A percentile compares a stretch with the other conserved stretches of the same genome.
Evolutionary conservation across 2,888 invertebrate genomes (phyloP).

Genomic region (Fragum sueziense): DNA sequence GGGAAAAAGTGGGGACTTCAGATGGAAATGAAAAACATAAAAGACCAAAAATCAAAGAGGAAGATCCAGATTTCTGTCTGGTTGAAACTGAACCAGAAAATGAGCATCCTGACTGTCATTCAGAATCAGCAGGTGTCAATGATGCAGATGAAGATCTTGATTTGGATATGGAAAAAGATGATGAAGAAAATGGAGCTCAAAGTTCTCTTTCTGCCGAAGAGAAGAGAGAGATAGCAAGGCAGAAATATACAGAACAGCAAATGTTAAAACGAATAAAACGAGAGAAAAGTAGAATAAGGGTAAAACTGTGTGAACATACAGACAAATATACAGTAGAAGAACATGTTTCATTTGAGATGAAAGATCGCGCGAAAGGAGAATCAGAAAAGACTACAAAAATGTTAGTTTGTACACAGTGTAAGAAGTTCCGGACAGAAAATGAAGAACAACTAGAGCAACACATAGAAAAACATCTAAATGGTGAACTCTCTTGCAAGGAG

Average conservation of each 20-base stretch:
- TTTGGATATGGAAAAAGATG: too few relatives aligned
- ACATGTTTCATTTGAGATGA: slow-evolving; percentile 3
- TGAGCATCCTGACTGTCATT: too few relatives aligned
- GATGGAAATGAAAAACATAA: neutral
- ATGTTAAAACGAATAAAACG: neutral
- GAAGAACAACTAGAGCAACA: slow-evolving; percentile 20
- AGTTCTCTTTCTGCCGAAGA: too few relatives aligned
- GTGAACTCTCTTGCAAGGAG: slow-evolving; percentile 10
- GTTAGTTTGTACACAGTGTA: slow-evolving; percentile 23
- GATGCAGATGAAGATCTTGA: too few relatives aligned
- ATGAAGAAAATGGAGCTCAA: too few relatives aligned
- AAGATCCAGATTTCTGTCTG: too few relatives aligned
- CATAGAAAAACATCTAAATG: slow-evolving; percentile 31
- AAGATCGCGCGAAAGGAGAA: slow-evolving; percentile 12
- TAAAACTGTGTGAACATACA: slow-evolving; percentile 21
- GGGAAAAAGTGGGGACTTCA: too few relatives aligned
- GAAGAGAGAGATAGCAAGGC: neutral
- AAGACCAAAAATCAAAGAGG: too few relatives aligned
- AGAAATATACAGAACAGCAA: too few relatives aligned
- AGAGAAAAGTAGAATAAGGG: neutral
- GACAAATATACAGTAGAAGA: slow-evolving; percentile 18
- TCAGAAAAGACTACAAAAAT: neutral
- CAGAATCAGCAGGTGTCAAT: too few relatives aligned
- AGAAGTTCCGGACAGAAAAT: slow-evolving; percentile 10
- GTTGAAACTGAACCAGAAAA: too few relatives aligned